Base-by-base conservation (phyloP, 2,888 invertebrate genomes). In the Pharmacophagus antenor region DNA sequence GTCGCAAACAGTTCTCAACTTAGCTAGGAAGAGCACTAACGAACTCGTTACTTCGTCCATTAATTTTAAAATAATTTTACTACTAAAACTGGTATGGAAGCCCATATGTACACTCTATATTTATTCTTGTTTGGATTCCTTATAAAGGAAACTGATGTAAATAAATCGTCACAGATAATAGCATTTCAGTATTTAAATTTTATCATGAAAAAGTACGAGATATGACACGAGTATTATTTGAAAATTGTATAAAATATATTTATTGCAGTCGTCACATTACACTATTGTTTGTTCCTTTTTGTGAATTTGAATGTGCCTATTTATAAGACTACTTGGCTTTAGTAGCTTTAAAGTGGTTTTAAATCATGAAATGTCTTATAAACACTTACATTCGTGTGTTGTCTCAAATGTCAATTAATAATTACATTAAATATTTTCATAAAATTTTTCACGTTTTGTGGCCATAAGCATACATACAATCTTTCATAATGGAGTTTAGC, bases 31-130 rank as follows among this genome's bases (percentile, higher is more conserved):
- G 82, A 85, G 84, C 85, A 88, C 85, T 88, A 88, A 88, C 89
- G 89, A 90, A 89, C 87, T 87, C 85, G 80, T 84, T 82, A 89
- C 86, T 90, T 88, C 90, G 90, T 90, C 90, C 90, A 90, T 88
- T 89, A 89, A 87, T 87, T 88, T 88, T 84, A 88, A 81, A 79
- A 86, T 85, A 85, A 85, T 85, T 88, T 88, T 84, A 88, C 80
- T 85, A 85, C 82, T 80, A 76, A 80, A 81, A 56, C 47, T 31
- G 60, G 56, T 52, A 37, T 82, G 82, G 83, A 84, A 80, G 80
- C 84, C 85, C 86, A 75, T 81, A 81, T 85, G 81, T 85, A 84
- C 78, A 82, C 80, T 80, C 70, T 79, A 76, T 81, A 80, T 79
- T 77, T 82, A 80, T 81, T 82, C 75, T 78, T 74, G 79, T 79